Conservation (phyloP, 1,140 invertebrate species). For the Drosophila ercepeae region DNA sequence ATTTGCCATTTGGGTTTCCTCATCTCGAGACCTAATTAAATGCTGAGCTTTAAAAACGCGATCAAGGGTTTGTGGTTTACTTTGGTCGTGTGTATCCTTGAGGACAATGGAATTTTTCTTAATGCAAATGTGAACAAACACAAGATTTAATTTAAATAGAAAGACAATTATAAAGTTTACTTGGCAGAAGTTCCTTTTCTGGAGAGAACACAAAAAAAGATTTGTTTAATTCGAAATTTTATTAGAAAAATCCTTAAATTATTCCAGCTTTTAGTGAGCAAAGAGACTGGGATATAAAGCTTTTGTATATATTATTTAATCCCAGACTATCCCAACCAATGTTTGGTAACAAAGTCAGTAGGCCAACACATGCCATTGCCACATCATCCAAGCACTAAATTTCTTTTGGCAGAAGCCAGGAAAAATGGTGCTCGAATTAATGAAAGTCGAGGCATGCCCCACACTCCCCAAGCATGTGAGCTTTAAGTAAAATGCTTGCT, state of each 20-base stretch:
- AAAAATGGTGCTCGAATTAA: slow-evolving; percentile 56
- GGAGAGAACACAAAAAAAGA: too few relatives aligned
- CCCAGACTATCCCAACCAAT: slow-evolving; percentile 7
- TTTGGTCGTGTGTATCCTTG: slow-evolving; percentile 1
- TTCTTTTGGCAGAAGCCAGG: slow-evolving; percentile 5
- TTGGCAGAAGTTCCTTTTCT: slow-evolving; percentile 5
- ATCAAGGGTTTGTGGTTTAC: slow-evolving; percentile 44
- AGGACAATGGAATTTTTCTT: slow-evolving; percentile 18
- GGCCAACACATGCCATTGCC: slow-evolving; percentile 57
- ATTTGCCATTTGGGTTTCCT: slow-evolving; percentile 49
- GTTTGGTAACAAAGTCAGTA: slow-evolving; percentile 6
- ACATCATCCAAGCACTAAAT: slow-evolving; percentile 41
- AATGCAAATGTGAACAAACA: slow-evolving; percentile 8
- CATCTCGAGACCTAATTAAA: slow-evolving; percentile 66
- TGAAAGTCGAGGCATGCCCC: slow-evolving; percentile 32
- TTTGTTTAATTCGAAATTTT: too few relatives aligned
- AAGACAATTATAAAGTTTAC: slow-evolving; percentile 22
- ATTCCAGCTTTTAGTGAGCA: slow-evolving; percentile 23
- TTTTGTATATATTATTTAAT: slow-evolving; percentile 41
- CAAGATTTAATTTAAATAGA: slow-evolving; percentile 16
- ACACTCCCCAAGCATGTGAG: background rate
- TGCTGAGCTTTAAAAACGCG: slow-evolving; percentile 51
- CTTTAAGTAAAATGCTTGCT: slow-evolving; percentile 56
- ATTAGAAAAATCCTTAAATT: background rate
- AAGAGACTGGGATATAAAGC: slow-evolving; percentile 19